phyloP scores from a whole-genome alignment of 2,888 invertebrate genomes.

The Ernsta delagoae region DNA sequence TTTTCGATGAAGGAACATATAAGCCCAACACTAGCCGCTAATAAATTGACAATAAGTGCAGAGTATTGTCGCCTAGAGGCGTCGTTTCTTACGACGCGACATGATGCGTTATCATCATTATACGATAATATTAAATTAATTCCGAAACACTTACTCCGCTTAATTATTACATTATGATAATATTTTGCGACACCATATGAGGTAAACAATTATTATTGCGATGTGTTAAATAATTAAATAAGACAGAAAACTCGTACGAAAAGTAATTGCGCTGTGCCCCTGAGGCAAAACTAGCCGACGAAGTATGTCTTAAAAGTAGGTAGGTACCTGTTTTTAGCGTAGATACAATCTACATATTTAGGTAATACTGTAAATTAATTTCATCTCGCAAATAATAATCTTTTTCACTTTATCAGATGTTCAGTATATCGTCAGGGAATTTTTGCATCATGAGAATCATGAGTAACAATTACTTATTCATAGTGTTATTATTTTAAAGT shows the following conservation, averaged over 20 bases:
- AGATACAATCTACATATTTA: no score
- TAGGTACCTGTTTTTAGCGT: no score
- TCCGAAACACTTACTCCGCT: constrained; percentile 24
- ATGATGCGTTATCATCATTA: constrained; percentile 32
- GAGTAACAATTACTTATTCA: neutral
- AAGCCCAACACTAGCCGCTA: neutral
- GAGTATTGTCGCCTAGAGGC: constrained; percentile 22
- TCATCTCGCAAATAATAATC: constrained; percentile 1
- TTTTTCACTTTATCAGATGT: neutral
- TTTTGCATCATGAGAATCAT: no score
- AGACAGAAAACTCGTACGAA: constrained; percentile 6
- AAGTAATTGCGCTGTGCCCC: neutral
- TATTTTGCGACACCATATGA: constrained; percentile 31
- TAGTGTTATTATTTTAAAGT: neutral
- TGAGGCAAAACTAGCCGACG: neutral
- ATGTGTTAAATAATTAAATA: constrained; percentile 30
- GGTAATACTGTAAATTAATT: constrained; percentile 3
- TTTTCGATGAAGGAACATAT: no score
- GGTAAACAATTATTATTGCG: constrained; percentile 24
- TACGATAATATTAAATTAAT: constrained; percentile 22
- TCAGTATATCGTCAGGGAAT: neutral
- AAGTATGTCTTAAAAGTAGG: no score
- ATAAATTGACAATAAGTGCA: constrained; percentile 6
- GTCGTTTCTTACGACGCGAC: constrained; percentile 1
- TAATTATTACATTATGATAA: constrained; percentile 27